phyloP scores from a whole-genome alignment of 2,888 invertebrate genomes.

The Lepidocyrtinus sp. region DNA sequence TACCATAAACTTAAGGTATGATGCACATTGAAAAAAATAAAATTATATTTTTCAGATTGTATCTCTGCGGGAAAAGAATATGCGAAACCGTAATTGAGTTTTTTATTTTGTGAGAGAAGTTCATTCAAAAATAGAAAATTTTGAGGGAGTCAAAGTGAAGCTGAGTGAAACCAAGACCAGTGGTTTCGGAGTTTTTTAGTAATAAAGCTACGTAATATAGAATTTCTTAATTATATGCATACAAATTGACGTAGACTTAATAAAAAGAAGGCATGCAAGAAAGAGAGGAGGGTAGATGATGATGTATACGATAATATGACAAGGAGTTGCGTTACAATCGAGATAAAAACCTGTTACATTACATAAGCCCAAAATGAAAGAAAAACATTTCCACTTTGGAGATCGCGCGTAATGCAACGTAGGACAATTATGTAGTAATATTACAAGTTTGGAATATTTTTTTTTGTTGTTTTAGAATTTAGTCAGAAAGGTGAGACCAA shows the following conservation, averaged over 20 bases:
- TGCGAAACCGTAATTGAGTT: background rate
- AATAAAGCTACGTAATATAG: background rate
- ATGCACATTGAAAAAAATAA: background rate
- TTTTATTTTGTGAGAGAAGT: background rate
- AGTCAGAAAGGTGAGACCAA: too few relatives aligned
- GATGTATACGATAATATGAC: background rate
- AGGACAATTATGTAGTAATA: background rate
- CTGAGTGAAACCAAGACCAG: slow-evolving; percentile 6
- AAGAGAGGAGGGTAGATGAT: too few relatives aligned
- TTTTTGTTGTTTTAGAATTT: slow-evolving; percentile 15
- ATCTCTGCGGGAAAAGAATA: background rate
- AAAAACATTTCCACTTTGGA: too few relatives aligned
- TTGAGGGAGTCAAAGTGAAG: too few relatives aligned
- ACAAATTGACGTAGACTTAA: slow-evolving; percentile 7
- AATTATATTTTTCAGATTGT: background rate
- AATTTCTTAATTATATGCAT: background rate
- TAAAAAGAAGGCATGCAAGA: background rate
- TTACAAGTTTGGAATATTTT: background rate
- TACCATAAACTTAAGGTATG: background rate
- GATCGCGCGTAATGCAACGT: too few relatives aligned
- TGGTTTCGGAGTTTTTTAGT: background rate
- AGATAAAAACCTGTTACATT: background rate
- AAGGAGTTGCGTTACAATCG: background rate
- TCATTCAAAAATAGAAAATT: slow-evolving; percentile 9
- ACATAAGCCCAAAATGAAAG: background rate